A percentile compares a stretch with the other conserved stretches of the same genome.
phyloP scores from a whole-genome alignment of 37 sponge, comb jelly and placozoan species.

The Geodia barretti region DNA sequence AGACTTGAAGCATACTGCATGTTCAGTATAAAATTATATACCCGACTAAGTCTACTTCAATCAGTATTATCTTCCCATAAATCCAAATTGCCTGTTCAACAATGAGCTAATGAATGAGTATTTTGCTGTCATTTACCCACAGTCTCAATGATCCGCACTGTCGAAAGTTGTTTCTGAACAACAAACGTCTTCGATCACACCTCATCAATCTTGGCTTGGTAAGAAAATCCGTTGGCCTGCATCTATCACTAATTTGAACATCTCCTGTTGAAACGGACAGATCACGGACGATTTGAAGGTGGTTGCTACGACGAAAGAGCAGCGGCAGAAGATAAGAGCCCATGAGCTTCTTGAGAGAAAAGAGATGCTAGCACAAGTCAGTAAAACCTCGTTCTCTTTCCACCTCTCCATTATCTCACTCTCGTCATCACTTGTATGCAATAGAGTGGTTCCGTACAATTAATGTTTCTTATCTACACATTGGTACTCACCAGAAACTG shows the following conservation, averaged over 20 bases:
- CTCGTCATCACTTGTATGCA: no score
- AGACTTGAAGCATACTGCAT: no score
- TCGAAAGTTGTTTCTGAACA: conserved; percentile 74
- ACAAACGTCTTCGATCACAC: conserved; percentile 67
- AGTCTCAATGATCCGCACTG: conserved; percentile 92
- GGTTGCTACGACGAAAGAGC: conserved; percentile 76
- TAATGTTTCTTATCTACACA: no score
- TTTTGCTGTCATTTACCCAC: neutral
- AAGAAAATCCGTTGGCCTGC: neutral
- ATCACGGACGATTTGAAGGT: conserved; percentile 83
- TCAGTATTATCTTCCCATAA: no score
- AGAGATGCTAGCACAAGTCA: conserved; percentile 66
- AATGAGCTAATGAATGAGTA: neutral
- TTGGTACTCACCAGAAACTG: neutral
- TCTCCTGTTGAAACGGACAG: conserved; percentile 4
- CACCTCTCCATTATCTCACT: neutral
- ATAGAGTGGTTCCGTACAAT: no score
- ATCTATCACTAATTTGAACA: neutral
- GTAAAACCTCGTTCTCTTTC: neutral
- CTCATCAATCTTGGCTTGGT: conserved; percentile 78
- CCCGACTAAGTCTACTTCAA: no score
- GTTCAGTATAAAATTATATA: no score
- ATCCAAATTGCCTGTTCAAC: no score
- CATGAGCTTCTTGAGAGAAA: conserved; percentile 92
- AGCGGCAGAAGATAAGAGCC: conserved; percentile 83